Evolutionary conservation across 2,113 vertebrate genomes (phyloP), one percentile per base, ranked within the genome.

Genomic region (Hucho hucho): DNA sequence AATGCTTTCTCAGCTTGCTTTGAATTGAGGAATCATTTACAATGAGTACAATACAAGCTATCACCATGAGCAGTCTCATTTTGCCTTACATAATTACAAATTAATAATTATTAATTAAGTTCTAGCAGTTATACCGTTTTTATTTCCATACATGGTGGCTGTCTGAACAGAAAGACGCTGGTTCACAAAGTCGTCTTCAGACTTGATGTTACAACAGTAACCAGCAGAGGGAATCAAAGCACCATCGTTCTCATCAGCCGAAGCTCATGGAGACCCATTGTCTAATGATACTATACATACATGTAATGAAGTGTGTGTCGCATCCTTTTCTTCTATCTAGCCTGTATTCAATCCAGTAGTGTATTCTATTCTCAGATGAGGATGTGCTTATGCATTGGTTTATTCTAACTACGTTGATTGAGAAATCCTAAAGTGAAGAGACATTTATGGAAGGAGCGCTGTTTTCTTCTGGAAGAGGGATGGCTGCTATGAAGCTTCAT

Each of bases 181-280:
- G 58, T 9, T n/a, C 12, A 59, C n/a, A 59, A 56, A 61, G 58
- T 53, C 3, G 22, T 69, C 9, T 47, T 14, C 28, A 47, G n/a
- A 6, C 9, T 6, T 70, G 86, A 25, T 18, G 67, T 84, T 83
- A 70, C 77, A 16, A 47, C 47, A 25, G 9, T 70, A n/a, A 82
- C 85, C 90, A 90, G 86, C 80, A 92, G 92, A 92, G 90, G 89
- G 92, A 91, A 91, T 90, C 84, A 90, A 81, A 85, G 90, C 7
- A 14, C 89, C 78, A 47, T 29, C 69, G 63, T 76, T 81, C n/a
- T 25, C 25, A 28, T 24, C 25, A 26, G 12, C 58, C 69, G 67
- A 43, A 29, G 58, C 73, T 43, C 14, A 1, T 26, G 65, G 70
- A 67, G 75, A 74, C 75, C 61, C 75, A 32, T 77, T 67, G 49